Evolutionary conservation across 1,140 invertebrate species (phyloP).

Genomic region (Ptiloglossa arizonensis): DNA sequence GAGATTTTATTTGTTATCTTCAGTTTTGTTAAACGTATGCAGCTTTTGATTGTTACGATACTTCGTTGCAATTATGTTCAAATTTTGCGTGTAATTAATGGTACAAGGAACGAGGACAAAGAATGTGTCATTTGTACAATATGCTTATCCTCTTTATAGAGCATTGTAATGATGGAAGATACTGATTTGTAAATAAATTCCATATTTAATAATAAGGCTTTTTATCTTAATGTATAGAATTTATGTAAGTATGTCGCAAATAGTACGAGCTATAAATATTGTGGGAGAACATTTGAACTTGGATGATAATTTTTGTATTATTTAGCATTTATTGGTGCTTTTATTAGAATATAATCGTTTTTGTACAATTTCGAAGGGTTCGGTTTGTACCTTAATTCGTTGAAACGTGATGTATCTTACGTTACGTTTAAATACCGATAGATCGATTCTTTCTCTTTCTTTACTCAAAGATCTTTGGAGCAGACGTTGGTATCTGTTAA

Average conservation of each 20-base stretch:
- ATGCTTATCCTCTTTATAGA: constrained; percentile 64
- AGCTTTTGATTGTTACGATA: constrained; percentile 30
- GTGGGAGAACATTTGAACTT: not conserved
- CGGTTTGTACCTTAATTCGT: constrained; percentile 48
- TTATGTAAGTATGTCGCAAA: too few species aligned
- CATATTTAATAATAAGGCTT: constrained; percentile 73
- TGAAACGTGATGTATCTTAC: constrained; percentile 26
- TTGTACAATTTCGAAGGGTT: constrained; percentile 62
- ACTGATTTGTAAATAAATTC: constrained; percentile 78
- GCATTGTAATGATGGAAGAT: constrained; percentile 60
- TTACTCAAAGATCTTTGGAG: not conserved
- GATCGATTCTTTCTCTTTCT: not conserved
- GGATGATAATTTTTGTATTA: constrained; percentile 26
- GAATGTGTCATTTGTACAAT: constrained; percentile 62
- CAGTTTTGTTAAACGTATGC: constrained; percentile 22
- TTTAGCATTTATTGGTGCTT: constrained; percentile 60
- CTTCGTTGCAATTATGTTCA: constrained; percentile 26
- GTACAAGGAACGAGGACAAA: constrained; percentile 49
- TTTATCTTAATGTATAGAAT: not conserved
- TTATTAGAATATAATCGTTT: constrained; percentile 63
- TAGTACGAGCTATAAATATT: too few species aligned
- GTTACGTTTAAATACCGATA: constrained; percentile 45
- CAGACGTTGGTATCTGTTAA: constrained; percentile 41
- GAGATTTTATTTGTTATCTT: constrained; percentile 41
- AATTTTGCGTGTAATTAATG: constrained; percentile 29